phyloP scores from a whole-genome alignment of 2,797 vertebrate species.

The Urosaurus nigricauda region DNA sequence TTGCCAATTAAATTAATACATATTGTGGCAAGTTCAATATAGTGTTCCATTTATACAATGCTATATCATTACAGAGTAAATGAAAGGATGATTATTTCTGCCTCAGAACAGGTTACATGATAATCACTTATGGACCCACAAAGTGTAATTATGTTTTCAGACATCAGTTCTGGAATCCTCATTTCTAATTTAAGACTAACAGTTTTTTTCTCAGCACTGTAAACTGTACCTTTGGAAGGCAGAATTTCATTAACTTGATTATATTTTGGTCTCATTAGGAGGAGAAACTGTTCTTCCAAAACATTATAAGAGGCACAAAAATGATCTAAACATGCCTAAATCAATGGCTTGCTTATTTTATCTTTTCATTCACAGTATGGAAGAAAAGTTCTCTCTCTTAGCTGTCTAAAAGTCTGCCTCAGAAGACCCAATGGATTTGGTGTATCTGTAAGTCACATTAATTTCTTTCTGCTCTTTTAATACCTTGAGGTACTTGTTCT shows the following conservation, averaged over 20 bases:
- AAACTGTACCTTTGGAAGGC: slow-evolving; percentile 43
- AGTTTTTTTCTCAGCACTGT: slow-evolving; percentile 58
- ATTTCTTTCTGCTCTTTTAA: slow-evolving; percentile 69
- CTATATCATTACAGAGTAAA: slow-evolving; percentile 49
- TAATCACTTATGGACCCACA: slow-evolving; percentile 61
- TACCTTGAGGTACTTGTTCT: slow-evolving; percentile 70
- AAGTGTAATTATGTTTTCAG: slow-evolving; percentile 63
- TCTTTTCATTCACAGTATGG: slow-evolving; percentile 59
- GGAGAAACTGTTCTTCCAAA: slow-evolving; percentile 68
- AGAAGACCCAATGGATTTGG: slow-evolving; percentile 61
- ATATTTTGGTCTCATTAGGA: slow-evolving; percentile 59
- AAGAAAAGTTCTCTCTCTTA: slow-evolving; percentile 62
- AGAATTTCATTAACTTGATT: slow-evolving; percentile 59
- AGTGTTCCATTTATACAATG: slow-evolving; percentile 37
- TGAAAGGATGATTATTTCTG: slow-evolving; percentile 64
- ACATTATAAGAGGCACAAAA: slow-evolving; percentile 66
- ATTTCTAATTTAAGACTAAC: slow-evolving; percentile 61
- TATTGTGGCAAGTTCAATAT: slow-evolving; percentile 56
- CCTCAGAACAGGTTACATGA: slow-evolving; percentile 57
- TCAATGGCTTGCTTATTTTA: slow-evolving; percentile 57
- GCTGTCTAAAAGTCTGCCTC: slow-evolving; percentile 63
- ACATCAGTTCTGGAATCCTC: slow-evolving; percentile 48
- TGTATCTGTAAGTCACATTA: slow-evolving; percentile 68
- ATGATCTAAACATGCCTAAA: slow-evolving; percentile 66
- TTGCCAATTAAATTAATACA: slow-evolving; percentile 52